These are phyloP conservation scores for Andrena chrysosceles DNA, from an alignment of 2,888 invertebrate genomes.

Conservation along the genomic window DNA sequence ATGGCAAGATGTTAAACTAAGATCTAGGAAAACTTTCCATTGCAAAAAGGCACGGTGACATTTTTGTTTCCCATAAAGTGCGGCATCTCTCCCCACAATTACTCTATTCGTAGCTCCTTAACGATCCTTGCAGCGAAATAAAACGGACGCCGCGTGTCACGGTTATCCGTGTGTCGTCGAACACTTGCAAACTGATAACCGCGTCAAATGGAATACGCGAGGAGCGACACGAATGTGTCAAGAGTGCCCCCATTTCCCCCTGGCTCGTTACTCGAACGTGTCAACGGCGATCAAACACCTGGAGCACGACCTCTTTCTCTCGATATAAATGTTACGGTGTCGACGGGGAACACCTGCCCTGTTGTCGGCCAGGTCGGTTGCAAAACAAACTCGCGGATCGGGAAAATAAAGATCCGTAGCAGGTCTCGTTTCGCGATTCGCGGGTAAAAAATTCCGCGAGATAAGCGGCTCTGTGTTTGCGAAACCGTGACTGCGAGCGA, in stretches of 20 bases:
- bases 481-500: neutral
- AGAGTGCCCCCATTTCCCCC: neutral
- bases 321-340: conserved; percentile 48
- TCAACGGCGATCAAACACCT: conserved; percentile 62
- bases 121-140: too few relatives aligned
- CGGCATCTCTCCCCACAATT: too few relatives aligned
- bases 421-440: neutral
- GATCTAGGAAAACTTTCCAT: too few relatives aligned
- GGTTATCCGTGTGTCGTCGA: too few relatives aligned
- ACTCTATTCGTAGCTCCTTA: too few relatives aligned
- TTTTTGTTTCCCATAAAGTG: too few relatives aligned
- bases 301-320: conserved; percentile 63
- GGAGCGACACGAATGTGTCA: conserved; percentile 20
- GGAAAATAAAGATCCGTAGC: neutral
- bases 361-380: conserved; percentile 18
- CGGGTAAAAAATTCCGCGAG: neutral
- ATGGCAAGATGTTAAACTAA: too few relatives aligned
- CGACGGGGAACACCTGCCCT: conserved; percentile 48
- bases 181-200: too few relatives aligned
- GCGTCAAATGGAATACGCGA: too few relatives aligned
- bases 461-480: neutral
- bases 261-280: conserved; percentile 39
- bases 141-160: too few relatives aligned
- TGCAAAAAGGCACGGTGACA: too few relatives aligned
- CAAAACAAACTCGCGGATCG: conserved; percentile 11